Conservation (phyloP, 2,888 invertebrate genomes). For the Synanthedon andrenaeformis region DNA sequence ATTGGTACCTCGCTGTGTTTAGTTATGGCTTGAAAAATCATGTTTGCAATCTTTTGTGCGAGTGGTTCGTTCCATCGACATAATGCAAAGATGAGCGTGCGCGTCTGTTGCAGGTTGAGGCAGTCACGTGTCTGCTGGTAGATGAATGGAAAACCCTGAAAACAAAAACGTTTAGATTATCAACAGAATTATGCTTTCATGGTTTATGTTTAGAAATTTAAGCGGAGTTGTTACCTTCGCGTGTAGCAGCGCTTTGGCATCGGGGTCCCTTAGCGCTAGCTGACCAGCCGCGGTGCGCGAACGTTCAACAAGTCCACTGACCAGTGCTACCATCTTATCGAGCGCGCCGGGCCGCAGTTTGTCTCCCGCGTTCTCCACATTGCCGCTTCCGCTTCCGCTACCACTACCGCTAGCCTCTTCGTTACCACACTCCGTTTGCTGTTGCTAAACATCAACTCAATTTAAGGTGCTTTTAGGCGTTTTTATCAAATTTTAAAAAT, state of each 20-base stretch:
- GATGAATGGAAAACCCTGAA: conserved; percentile 89
- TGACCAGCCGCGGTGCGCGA: conserved; percentile 83
- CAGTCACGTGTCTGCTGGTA: conserved; percentile 96
- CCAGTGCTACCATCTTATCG: conserved; percentile 95
- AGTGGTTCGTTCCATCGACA: conserved; percentile 92
- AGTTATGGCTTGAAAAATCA: conserved; percentile 91
- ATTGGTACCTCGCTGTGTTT: conserved; percentile 84
- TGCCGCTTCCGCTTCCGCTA: conserved; percentile 38
- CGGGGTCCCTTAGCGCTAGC: conserved; percentile 80
- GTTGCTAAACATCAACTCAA: neutral
- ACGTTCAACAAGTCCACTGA: conserved; percentile 89
- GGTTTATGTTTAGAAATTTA: too few relatives aligned
- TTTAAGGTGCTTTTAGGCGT: neutral
- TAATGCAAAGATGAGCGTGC: conserved; percentile 90
- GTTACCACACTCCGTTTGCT: conserved; percentile 45
- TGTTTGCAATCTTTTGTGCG: conserved; percentile 88
- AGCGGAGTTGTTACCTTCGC: conserved; percentile 75
- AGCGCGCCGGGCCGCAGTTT: conserved; percentile 91
- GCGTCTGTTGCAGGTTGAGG: conserved; percentile 91
- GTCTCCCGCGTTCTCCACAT: conserved; percentile 49
- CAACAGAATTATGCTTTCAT: conserved; percentile 1
- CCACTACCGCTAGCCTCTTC: conserved; percentile 59
- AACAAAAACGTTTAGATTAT: conserved; percentile 9
- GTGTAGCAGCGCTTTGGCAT: conserved; percentile 85
- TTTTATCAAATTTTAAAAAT: neutral